Conservation (phyloP, 2,113 vertebrate species). For the Nycticryphes semicollaris region DNA sequence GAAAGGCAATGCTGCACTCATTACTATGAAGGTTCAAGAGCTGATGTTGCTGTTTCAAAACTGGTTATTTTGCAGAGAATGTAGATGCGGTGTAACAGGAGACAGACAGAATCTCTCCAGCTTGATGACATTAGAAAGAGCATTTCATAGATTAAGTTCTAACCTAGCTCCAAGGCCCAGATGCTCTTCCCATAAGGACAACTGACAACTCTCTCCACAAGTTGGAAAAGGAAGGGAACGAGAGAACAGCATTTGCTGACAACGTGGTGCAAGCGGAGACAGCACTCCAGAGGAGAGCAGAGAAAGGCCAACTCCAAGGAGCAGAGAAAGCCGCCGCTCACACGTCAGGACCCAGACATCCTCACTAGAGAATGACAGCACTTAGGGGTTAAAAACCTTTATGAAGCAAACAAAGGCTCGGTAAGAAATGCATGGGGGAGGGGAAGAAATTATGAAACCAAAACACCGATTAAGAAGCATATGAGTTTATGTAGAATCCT, state of each 20-base stretch:
- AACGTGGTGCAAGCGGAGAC: neutral
- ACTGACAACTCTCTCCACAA: neutral
- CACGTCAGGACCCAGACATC: neutral
- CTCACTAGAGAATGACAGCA: neutral
- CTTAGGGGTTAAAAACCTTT: neutral
- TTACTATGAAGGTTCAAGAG: neutral
- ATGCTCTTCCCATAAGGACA: neutral
- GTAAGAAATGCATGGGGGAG: neutral
- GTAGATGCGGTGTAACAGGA: neutral
- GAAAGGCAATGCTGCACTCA: neutral
- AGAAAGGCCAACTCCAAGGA: neutral
- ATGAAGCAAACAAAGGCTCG: neutral
- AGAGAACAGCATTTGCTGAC: neutral
- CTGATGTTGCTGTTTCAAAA: neutral
- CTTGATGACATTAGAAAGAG: neutral
- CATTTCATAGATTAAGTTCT: neutral
- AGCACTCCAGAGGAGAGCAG: neutral
- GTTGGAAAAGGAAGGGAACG: neutral
- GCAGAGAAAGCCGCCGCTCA: neutral
- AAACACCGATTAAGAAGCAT: neutral
- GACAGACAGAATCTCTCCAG: neutral
- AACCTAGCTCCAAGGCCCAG: neutral
- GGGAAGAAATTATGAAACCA: slow-evolving; percentile 45
- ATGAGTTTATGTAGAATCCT: slow-evolving; percentile 60
- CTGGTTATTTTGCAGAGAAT: neutral